Evolutionary conservation across 2,888 invertebrate genomes (phyloP), one percentile per base, ranked within the genome.

Genomic region (Tetropium fuscum): DNA sequence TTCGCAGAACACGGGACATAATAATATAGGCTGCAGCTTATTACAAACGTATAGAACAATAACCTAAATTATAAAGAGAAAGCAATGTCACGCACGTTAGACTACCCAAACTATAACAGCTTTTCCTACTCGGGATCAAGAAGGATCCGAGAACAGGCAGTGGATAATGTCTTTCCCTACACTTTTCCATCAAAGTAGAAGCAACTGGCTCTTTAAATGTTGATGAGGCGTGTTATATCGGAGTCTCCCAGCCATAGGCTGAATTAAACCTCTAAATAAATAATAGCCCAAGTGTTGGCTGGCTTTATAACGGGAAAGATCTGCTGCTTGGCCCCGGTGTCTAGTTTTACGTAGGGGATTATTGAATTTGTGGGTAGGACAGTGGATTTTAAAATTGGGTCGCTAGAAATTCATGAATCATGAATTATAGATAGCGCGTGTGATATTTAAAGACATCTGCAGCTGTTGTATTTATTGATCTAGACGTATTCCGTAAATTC

Each of bases 251-350:
- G 66, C 72, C 70, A 71, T 74, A 73, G 71, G 68, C 71, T 71
- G 73, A 74, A 77, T 77, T 76, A 76, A 74, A 76, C 69, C 66
- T 61, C 51, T 77, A 74, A 77, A 77, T 77, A 76, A 77, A 66
- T 75, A 74, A 77, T 66, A 54, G 66, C 67, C 56, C 61, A 38
- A 51, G 55, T 58, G 58, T 55, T 59, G 58, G 58, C 47, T 54
- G 48, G 44, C 36, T 20, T 40, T 48, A 22, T 34, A 22, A 47
- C 32, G 58, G 11, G 47, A 53, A 58, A 32, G 53, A 53, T 44
- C 30, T 27, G 25, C 18, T 55, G 19, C 53, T 25, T 40, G 20
- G 13, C 41, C 40, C 44, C 44, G 10, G 48, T 15, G 16, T 7
- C 20, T 15, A 44, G 36, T 49, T 55, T 60, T 60, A 53, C 32